Conservation (phyloP, 2,113 vertebrate species). For the Apus apus region DNA sequence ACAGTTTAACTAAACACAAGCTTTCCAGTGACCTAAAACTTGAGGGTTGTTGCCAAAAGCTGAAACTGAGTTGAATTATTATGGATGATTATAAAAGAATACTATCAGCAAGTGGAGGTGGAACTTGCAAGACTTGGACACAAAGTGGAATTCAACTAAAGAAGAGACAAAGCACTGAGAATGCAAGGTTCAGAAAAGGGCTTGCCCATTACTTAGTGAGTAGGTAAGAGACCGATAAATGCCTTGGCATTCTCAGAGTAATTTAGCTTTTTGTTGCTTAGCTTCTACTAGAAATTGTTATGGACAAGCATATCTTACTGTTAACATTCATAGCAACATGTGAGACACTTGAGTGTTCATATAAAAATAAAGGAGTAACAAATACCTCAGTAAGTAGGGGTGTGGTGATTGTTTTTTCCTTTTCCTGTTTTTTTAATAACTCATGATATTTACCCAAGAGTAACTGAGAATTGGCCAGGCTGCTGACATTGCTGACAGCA, state of each 20-base stretch:
- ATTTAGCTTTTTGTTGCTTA: not conserved
- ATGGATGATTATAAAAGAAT: not conserved
- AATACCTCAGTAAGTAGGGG: not conserved
- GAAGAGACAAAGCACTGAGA: not conserved
- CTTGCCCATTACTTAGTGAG: not conserved
- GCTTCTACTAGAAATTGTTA: not conserved
- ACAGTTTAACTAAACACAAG: not conserved
- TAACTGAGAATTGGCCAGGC: not conserved
- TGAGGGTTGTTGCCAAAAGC: not conserved
- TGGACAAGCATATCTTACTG: not conserved
- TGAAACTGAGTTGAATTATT: not conserved
- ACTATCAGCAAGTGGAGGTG: not conserved
- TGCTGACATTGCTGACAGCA: not conserved
- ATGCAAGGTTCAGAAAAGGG: not conserved
- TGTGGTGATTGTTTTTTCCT: fast-evolving
- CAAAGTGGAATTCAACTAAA: not conserved
- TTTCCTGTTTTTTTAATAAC: not conserved
- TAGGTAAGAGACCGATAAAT: not conserved
- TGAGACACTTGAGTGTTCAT: fast-evolving
- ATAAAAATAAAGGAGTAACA: not conserved
- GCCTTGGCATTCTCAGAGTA: not conserved
- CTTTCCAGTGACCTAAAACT: not conserved
- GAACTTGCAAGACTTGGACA: not conserved
- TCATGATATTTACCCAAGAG: not conserved
- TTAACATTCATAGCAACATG: not conserved